A percentile compares a stretch with the other conserved stretches of the same genome.
These are phyloP conservation scores for Pachliopta kotzebuea DNA, from an alignment of 2,888 invertebrate species.

Conservation along the genomic window DNA sequence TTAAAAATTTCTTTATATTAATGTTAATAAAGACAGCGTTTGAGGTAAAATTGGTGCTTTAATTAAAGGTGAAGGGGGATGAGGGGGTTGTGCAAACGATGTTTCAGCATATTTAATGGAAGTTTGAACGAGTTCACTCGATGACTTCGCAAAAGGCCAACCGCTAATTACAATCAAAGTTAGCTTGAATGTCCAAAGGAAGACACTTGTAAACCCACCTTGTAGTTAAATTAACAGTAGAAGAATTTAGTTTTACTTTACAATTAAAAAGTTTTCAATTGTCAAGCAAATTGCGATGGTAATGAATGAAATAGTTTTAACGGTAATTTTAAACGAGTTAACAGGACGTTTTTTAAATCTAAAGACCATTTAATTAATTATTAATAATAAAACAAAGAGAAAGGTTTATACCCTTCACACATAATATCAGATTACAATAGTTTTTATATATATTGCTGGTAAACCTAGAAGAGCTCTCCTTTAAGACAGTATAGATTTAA, in stretches of 20 bases:
- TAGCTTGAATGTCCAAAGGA: conserved; percentile 15
- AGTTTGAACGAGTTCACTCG: conserved; percentile 23
- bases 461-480: no score
- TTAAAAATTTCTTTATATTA: not conserved
- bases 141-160: conserved; percentile 28
- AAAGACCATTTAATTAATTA: no score
- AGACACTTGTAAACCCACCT: conserved; percentile 15
- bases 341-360: no score
- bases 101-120: conserved; percentile 27
- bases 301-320: no score
- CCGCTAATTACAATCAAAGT: conserved; percentile 29
- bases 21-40: conserved; percentile 8
- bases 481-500: no score
- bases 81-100: conserved; percentile 23
- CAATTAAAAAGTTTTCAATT: not conserved
- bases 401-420: no score
- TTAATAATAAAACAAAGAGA: no score
- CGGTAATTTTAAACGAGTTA: no score
- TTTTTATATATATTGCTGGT: no score
- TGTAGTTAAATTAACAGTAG: conserved; percentile 21
- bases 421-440: no score
- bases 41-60: conserved; percentile 11
- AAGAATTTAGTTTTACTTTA: conserved; percentile 3
- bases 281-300: not conserved
- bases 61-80: conserved; percentile 18